Evolutionary conservation across 2,888 invertebrate species (phyloP), one percentile per base, ranked within the genome.

Genomic region (Ophion obscuratus): DNA sequence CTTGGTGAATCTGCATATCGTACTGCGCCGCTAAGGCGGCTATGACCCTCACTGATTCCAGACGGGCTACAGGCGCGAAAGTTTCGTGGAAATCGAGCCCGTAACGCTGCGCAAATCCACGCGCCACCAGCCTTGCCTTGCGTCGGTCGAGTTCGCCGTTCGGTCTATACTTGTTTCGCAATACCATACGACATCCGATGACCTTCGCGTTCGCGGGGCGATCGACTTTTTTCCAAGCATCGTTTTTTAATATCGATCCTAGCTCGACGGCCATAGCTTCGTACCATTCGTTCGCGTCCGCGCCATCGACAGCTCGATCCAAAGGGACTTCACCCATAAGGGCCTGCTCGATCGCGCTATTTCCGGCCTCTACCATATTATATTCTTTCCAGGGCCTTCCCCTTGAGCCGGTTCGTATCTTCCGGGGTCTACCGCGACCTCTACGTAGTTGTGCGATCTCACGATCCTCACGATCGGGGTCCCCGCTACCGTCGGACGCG

Each of bases 61-160:
- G 67, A 10, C 89, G 79, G 3, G 87, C 88, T 2, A 88, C 88
- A 0, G 88, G 86, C 5, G 88, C 87, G 40, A 83, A 90, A 0
- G 87, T 89, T 9, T 88, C 84, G 24, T 75, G 11, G 31, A 88
- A 90, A 44, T 90, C 85, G 20, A 81, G 74, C 2, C 88, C 87
- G 3, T 70, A 81, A 14, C 85, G 83, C 27, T 88, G 83, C 2
- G 86, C 36, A 40, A 85, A 90, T 10, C 87, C 88, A 27, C 76
- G 73, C 4, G 87, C 88, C 2, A 88, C 88, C 2, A 88, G 17
- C 68, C 89, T 62, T 1, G 87, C 87, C 47, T 89, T 88, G 27
- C 84, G 73, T 67, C 77, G 66, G 0, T 86, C 83, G 4, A 89
- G 11, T 10, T 73, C 44, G 57, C 87, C 87, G 62, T 85, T 59